These are phyloP conservation scores for Platycheirus albimanus DNA, from an alignment of 2,888 invertebrate species.

Conservation along the genomic window DNA sequence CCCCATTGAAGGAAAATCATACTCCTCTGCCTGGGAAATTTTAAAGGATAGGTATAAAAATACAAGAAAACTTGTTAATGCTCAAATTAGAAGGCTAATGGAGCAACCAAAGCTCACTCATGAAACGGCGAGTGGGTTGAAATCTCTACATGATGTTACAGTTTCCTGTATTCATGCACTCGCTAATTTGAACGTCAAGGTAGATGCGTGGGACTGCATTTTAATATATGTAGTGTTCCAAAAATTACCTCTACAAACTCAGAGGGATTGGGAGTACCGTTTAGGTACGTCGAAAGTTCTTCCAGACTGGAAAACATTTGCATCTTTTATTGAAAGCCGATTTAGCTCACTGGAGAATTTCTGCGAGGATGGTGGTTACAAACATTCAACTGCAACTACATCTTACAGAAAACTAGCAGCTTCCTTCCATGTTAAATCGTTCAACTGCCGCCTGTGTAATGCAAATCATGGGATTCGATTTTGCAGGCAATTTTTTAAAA, in stretches of 20 bases:
- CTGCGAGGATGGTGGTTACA: too few species aligned
- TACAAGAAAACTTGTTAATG: conserved; percentile 7
- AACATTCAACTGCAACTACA: background rate
- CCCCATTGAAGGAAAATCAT: conserved; percentile 11
- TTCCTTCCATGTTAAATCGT: background rate
- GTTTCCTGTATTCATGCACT: background rate
- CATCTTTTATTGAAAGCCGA: too few species aligned
- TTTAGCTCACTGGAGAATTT: too few species aligned
- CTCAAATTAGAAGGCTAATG: conserved; percentile 8
- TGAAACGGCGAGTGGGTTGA: too few species aligned
- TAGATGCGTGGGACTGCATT: conserved; percentile 11
- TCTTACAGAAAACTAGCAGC: background rate
- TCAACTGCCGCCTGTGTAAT: conserved; percentile 1
- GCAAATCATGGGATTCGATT: too few species aligned
- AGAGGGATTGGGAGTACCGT: background rate
- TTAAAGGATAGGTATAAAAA: background rate
- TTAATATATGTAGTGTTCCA: background rate
- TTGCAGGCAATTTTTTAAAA: background rate
- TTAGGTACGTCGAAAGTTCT: background rate
- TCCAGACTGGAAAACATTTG: conserved; percentile 10
- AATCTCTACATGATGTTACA: background rate
- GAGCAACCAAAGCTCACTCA: background rate
- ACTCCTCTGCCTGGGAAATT: conserved; percentile 8
- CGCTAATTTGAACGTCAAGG: background rate
- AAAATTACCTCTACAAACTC: background rate